phyloP scores from a whole-genome alignment of 2,113 vertebrate species.

The Pomatostomus ruficeps region DNA sequence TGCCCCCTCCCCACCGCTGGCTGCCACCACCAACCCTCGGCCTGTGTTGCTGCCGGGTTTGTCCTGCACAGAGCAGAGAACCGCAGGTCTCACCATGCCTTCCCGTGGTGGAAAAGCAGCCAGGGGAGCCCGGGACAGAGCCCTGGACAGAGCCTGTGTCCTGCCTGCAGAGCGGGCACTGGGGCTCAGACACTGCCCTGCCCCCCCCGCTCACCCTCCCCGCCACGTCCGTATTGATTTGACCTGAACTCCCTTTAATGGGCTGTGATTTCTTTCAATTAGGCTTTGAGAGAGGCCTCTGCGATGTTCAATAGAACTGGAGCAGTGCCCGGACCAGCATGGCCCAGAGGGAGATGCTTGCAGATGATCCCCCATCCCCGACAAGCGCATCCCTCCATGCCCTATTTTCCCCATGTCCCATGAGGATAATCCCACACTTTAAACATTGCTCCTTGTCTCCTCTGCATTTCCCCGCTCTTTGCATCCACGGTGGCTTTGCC shows the following conservation, averaged over 20 bases:
- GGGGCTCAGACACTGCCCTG: not conserved
- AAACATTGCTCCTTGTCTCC: not conserved
- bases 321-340: not conserved
- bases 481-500: not conserved
- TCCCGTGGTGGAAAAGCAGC: accelerated
- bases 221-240: not conserved
- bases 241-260: not conserved
- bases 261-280: conserved; percentile 53
- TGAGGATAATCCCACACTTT: not conserved
- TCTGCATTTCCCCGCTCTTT: not conserved
- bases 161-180: not conserved
- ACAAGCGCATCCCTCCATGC: not conserved
- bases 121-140: too few relatives aligned
- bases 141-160: accelerated
- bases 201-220: accelerated
- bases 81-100: not conserved
- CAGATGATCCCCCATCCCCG: accelerated
- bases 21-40: not conserved
- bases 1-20: not conserved
- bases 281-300: not conserved
- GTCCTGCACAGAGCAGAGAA: not conserved
- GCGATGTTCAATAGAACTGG: not conserved
- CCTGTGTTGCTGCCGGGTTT: accelerated
- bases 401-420: not conserved
- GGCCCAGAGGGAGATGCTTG: not conserved